phyloP scores from a whole-genome alignment of 2,797 vertebrate genomes.

The Gouania willdenowi region DNA sequence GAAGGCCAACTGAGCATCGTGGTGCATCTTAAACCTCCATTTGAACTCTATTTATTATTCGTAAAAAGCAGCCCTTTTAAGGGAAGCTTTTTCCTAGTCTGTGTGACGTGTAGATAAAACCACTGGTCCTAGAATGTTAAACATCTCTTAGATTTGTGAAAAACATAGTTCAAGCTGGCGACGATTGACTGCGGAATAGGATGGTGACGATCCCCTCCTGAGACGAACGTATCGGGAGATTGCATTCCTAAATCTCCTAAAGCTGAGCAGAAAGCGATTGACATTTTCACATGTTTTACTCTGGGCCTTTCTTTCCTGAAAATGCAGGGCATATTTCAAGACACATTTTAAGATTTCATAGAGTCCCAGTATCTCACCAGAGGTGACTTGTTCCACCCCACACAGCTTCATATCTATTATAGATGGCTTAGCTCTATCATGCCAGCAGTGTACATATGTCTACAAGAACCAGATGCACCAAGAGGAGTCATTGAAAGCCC shows the following conservation, averaged over 20 bases:
- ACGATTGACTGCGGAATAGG: neutral
- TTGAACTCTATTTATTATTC: conserved; percentile 30
- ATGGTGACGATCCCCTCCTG: conserved; percentile 5
- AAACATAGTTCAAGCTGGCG: conserved; percentile 20
- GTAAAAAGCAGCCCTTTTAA: conserved; percentile 6
- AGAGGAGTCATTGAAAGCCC: conserved; percentile 35
- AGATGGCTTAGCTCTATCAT: conserved; percentile 41
- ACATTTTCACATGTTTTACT: conserved; percentile 23
- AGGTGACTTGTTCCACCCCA: conserved; percentile 47
- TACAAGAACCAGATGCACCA: conserved; percentile 58
- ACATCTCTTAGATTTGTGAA: too few relatives aligned
- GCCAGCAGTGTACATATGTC: conserved; percentile 61
- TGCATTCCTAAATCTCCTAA: conserved; percentile 26
- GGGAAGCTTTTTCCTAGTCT: neutral
- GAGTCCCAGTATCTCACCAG: conserved; percentile 47
- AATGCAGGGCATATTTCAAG: conserved; percentile 37
- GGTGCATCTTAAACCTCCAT: conserved; percentile 8
- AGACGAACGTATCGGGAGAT: too few relatives aligned
- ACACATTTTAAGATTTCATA: conserved; percentile 59
- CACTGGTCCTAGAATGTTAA: too few relatives aligned
- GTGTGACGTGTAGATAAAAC: conserved; percentile 1
- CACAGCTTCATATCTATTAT: conserved; percentile 59
- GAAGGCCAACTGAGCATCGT: neutral
- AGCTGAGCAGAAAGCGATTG: conserved; percentile 9
- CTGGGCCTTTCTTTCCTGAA: conserved; percentile 40